Evolutionary conservation across 2,797 vertebrate species (phyloP), one percentile per base, ranked within the genome.

Genomic region (Schizothorax lantsangensis): DNA sequence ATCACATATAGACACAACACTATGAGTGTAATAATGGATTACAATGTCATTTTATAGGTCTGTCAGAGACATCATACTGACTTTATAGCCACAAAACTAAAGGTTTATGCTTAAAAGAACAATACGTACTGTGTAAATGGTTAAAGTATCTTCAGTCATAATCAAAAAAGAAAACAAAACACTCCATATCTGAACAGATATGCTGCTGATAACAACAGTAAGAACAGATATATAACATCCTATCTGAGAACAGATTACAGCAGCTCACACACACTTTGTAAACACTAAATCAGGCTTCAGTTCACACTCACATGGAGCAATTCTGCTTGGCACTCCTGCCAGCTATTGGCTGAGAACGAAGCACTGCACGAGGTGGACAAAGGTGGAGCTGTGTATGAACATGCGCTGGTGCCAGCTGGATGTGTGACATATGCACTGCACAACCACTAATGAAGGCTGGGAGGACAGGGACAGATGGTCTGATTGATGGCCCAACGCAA

Each of bases 391-490:
- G 77, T 84, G 69, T 68, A 54, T 87, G 74, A 83, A 57, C 81
- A 74, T 59, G 85, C 62, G 49, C 62, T 45, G 86, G 69, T 88
- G n/a, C 6, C 80, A 86, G 82, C 90, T 83, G 26, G 57, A 64
- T 43, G 47, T 78, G 86, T 83, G 45, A 74, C 89, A 85, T 85
- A 87, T 62, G 74, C 79, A 66, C 72, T 79, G 79, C 66, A 87
- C 59, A 84, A 85, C 79, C 83, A 78, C 86, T 71, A 75, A 86
- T 82, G 87, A 84, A 84, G 85, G 47, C 82, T 75, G 85, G 87
- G 81, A 86, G 88, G 80, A 90, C 64, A 83, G 75, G 81, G 90
- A 91, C 91, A 92, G 88, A 89, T 89, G 89, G 91, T 84, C 82
- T 91, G 88, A 86, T 75, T 81, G 84, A 92, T 90, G 89, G 85